Evolutionary conservation across 2,113 vertebrate genomes (phyloP).

Genomic region (Stigmatopora nigra): DNA sequence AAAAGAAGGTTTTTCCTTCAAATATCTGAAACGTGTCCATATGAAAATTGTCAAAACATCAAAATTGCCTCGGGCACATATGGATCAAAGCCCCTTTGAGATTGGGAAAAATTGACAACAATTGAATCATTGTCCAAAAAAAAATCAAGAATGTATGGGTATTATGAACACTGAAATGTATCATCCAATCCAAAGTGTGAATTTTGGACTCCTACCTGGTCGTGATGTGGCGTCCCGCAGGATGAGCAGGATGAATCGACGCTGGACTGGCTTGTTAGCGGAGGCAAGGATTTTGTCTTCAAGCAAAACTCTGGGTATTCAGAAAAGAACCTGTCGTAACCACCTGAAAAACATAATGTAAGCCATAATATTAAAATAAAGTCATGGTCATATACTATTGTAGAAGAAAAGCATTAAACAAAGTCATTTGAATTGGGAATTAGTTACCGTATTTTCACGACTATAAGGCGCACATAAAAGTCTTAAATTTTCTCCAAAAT

Average conservation of each 20-base stretch:
- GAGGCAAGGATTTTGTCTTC: constrained; percentile 68
- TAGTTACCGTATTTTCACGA: too few species aligned
- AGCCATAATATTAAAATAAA: neutral
- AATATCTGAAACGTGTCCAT: too few species aligned
- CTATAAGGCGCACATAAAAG: too few species aligned
- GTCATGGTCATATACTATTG: neutral
- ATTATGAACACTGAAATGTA: neutral
- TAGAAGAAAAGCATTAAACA: too few species aligned
- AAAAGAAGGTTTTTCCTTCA: too few species aligned
- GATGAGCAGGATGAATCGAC: constrained; percentile 82
- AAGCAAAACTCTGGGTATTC: constrained; percentile 85
- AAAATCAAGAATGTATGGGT: too few species aligned
- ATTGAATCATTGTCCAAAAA: neutral
- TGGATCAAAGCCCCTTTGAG: too few species aligned
- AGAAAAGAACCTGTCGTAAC: constrained; percentile 83
- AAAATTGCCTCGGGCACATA: too few species aligned
- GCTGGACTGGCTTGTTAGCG: constrained; percentile 72
- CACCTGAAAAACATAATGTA: constrained; percentile 69
- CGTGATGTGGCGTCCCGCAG: constrained; percentile 89
- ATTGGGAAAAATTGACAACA: too few species aligned
- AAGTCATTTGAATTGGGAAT: too few species aligned
- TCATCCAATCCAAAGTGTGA: neutral
- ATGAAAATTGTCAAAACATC: too few species aligned
- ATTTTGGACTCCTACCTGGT: constrained; percentile 75
- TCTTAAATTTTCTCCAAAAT: too few species aligned